Conservation (phyloP, 2,888 invertebrate genomes). For the Calliopum simillimum region DNA sequence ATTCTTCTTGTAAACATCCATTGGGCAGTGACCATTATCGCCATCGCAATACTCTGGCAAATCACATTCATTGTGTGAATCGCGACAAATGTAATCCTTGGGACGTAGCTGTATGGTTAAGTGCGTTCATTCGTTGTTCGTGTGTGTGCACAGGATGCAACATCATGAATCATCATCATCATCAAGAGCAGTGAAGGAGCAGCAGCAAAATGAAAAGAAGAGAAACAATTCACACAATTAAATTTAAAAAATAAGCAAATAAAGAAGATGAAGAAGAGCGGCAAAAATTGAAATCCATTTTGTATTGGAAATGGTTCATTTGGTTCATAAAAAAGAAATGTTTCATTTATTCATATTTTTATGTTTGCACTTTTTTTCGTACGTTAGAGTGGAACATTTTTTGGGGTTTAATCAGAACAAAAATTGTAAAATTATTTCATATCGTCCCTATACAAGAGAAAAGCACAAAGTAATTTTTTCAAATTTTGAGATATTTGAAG, state of each 20-base stretch:
- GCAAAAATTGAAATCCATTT: background rate
- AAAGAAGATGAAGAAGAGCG: too few species aligned
- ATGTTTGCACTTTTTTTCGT: too few species aligned
- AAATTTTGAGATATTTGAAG: too few species aligned
- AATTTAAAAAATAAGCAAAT: slow-evolving; percentile 15
- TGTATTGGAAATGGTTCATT: background rate
- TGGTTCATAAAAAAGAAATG: too few species aligned
- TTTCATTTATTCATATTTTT: too few species aligned
- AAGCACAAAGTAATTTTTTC: too few species aligned
- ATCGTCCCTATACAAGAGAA: too few species aligned
- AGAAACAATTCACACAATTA: slow-evolving; percentile 27
- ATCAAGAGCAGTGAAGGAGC: background rate
- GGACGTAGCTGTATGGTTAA: slow-evolving; percentile 73
- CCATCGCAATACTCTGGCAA: slow-evolving; percentile 95
- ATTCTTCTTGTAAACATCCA: slow-evolving; percentile 91
- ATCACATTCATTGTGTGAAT: slow-evolving; percentile 92
- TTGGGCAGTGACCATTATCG: slow-evolving; percentile 87
- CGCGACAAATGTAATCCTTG: slow-evolving; percentile 85
- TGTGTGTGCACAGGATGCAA: background rate
- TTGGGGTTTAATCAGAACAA: background rate
- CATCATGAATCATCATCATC: background rate
- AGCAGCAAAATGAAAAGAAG: slow-evolving; percentile 8
- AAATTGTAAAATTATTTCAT: too few species aligned
- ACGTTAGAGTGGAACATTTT: too few species aligned
- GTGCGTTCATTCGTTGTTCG: background rate